phyloP scores from a whole-genome alignment of 2,113 vertebrate genomes.

The Pedetes capensis region DNA sequence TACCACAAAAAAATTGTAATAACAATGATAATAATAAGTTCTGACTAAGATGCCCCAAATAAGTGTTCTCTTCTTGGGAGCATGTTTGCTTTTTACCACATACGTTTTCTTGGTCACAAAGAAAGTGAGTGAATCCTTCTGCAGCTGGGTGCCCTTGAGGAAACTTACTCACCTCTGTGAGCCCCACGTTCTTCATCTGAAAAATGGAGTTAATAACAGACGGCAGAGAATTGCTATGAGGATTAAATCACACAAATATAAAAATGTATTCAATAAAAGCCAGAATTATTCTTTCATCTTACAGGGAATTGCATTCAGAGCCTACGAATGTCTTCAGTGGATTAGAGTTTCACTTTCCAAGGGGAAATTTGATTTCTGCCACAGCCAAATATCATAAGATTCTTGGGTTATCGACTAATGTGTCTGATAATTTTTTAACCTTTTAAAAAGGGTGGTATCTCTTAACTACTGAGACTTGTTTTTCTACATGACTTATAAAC shows the following conservation, averaged over 20 bases:
- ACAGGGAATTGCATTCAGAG: background rate
- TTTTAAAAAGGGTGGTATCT: background rate
- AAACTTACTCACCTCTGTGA: background rate
- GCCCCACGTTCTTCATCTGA: slow-evolving; percentile 29
- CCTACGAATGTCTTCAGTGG: background rate
- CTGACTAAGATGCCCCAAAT: background rate
- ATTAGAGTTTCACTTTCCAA: slow-evolving; percentile 50
- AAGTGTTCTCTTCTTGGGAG: background rate
- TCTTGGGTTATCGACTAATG: background rate
- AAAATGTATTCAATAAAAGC: slow-evolving; percentile 43
- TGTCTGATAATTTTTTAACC: background rate
- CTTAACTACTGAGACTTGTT: slow-evolving; percentile 6
- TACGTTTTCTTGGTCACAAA: background rate
- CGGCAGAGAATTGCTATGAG: background rate
- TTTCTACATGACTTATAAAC: background rate
- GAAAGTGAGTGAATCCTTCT: background rate
- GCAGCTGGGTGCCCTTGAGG: background rate
- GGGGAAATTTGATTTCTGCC: slow-evolving; percentile 47
- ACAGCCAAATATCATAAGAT: background rate
- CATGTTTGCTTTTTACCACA: background rate
- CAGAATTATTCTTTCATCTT: slow-evolving; percentile 21
- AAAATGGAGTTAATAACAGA: slow-evolving; percentile 63
- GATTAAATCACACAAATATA: slow-evolving; percentile 42
- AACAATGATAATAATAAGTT: no score
- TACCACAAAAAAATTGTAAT: no score